A percentile compares a stretch with the other conserved stretches of the same genome.
These are phyloP conservation scores for Phenganax marumi DNA, from an alignment of 92 coral and sea anemone genomes.

Conservation along the genomic window DNA sequence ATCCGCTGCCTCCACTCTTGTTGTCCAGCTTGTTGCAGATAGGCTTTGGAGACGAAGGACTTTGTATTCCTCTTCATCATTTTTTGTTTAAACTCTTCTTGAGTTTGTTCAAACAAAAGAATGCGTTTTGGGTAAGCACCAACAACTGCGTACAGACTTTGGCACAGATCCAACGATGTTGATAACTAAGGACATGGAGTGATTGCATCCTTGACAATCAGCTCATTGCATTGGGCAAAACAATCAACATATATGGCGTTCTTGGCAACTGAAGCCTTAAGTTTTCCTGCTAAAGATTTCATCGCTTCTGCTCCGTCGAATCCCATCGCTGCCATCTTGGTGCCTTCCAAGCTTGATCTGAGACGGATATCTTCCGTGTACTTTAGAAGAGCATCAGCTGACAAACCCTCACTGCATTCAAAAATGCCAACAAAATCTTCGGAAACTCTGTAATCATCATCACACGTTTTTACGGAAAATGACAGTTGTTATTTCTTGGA, in stretches of 20 bases:
- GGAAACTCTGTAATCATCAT: constrained; percentile 22
- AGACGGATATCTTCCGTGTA: constrained; percentile 4
- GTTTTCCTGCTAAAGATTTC: constrained; percentile 19
- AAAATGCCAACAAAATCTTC: constrained; percentile 12
- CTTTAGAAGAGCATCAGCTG: constrained; percentile 11
- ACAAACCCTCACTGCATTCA: neutral
- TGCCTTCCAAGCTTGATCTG: constrained; percentile 5
- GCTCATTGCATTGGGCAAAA: constrained; percentile 13
- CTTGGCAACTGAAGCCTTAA: neutral
- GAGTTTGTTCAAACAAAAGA: constrained; percentile 4
- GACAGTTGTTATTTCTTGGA: constrained; percentile 32
- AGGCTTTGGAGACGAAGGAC: constrained; percentile 14
- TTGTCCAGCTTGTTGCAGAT: constrained; percentile 10
- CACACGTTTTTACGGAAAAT: constrained; percentile 9
- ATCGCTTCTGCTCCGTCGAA: neutral
- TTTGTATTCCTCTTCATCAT: neutral
- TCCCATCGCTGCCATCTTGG: constrained; percentile 18
- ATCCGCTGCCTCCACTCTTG: constrained; percentile 15
- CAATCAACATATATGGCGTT: constrained; percentile 1
- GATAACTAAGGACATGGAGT: neutral
- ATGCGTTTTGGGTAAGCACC: constrained; percentile 5
- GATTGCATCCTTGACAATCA: neutral
- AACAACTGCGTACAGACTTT: neutral
- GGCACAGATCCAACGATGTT: constrained; percentile 3
- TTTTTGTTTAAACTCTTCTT: neutral